A percentile compares a stretch with the other conserved stretches of the same genome.
phyloP scores from a whole-genome alignment of 2,113 vertebrate species.

The Progne subis region DNA sequence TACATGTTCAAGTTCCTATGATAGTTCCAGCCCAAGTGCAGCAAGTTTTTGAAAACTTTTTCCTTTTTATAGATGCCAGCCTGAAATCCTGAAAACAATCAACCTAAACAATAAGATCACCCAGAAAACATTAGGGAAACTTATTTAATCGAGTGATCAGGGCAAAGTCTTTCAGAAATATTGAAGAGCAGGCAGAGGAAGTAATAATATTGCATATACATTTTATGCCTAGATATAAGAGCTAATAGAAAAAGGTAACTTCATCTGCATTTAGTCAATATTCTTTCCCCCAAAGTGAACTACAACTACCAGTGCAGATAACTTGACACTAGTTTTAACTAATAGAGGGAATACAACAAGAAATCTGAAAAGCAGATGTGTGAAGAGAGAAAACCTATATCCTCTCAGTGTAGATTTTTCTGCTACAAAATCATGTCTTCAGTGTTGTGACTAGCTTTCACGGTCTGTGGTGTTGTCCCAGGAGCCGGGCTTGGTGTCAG shows the following conservation, averaged over 20 bases:
- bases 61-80: neutral
- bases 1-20: neutral
- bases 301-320: neutral
- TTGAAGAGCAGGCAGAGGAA: neutral
- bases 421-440: neutral
- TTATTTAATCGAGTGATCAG: neutral
- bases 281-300: neutral
- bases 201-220: neutral
- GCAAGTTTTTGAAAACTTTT: neutral
- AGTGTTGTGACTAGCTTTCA: neutral
- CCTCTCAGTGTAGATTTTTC: neutral
- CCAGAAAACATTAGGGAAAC: neutral
- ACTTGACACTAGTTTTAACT: neutral
- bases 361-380: neutral
- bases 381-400: neutral
- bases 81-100: neutral
- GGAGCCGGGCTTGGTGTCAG: neutral
- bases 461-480: neutral
- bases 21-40: neutral
- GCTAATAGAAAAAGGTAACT: neutral
- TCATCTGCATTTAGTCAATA: neutral
- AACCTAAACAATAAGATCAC: neutral
- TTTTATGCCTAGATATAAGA: neutral
- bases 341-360: neutral
- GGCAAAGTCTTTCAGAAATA: neutral